Evolutionary conservation across 2,888 invertebrate species (phyloP), one percentile per base, ranked within the genome.

Genomic region (Ariolimax columbianus): DNA sequence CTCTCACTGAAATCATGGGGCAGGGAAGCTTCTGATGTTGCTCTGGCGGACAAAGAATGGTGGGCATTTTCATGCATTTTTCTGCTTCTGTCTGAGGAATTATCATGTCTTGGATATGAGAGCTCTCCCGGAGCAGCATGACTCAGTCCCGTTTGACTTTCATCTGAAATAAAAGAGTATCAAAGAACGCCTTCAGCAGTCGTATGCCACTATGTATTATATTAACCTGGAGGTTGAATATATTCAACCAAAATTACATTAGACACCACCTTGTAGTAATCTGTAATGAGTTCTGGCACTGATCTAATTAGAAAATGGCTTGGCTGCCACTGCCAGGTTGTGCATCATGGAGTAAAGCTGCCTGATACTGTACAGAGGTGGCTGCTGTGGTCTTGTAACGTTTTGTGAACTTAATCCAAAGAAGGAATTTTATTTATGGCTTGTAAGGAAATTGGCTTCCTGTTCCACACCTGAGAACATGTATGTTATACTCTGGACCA

Each of bases 401-500:
- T 11, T 38, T 40, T 70, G 38, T 23, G 7, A 38, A 11, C 4
- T 7, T 0, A 70, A 23, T 9, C 68, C 33, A 36, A 11, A 14
- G 17, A 63, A 2, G 17, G 3, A 2, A 4, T n/a, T 73, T 73
- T 0, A 19, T 77, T 77, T 55, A 59, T 36, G 51, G 77, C 36
- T 77, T 77, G 6, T 77, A 36, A 36, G 59, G 36, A 51, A 77
- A 77, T 26, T 77, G 77, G 33, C 23, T 33, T 55, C 55, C 59
- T 36, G 51, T 40, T 63, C 63, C 78, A 78, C 78, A 78, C 17
- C 47, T 63, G 23, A 78, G 63, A 40, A 78, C 78, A 78, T 78
- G 78, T 26, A 63, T 63, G 38, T 78, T 59, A 59, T 63, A 78
- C 23, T 78, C 78, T 19, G 78, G 78, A n/a, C 78, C 78, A 78